These are phyloP conservation scores for Xestobium rufovillosum DNA, from an alignment of 2,888 invertebrate genomes.

Conservation along the genomic window DNA sequence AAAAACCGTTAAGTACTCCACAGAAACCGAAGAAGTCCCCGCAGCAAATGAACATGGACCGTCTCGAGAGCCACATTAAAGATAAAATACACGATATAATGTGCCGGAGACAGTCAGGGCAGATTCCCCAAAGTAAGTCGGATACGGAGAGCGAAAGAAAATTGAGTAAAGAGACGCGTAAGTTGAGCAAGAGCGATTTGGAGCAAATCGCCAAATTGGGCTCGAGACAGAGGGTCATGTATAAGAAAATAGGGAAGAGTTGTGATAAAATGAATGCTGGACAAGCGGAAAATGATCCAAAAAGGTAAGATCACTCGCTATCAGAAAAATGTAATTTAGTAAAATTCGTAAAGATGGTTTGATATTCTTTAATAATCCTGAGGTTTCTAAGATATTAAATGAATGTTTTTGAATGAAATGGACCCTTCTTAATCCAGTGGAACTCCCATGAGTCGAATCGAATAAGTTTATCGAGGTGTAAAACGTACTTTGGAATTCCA, in stretches of 20 bases:
- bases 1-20: conserved; percentile 31
- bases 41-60: conserved; percentile 38
- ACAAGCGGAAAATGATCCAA: conserved; percentile 29
- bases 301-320: no score
- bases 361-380: no score
- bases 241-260: conserved; percentile 42
- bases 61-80: conserved; percentile 42
- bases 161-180: conserved; percentile 43
- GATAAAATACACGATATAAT: conserved; percentile 44
- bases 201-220: conserved; percentile 36
- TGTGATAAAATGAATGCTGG: conserved; percentile 42
- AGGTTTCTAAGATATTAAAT: no score
- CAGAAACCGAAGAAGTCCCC: conserved; percentile 27
- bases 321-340: no score
- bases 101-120: conserved; percentile 34
- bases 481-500: no score
- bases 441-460: no score
- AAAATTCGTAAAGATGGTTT: no score
- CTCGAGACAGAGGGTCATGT: conserved; percentile 37
- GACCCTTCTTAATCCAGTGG: no score
- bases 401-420: no score
- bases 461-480: no score
- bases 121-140: conserved; percentile 16
- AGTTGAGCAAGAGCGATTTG: conserved; percentile 39
- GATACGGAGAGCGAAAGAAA: conserved; percentile 35